Evolutionary conservation across 2,113 vertebrate genomes (phyloP).

Genomic region (Desmodus rotundus): DNA sequence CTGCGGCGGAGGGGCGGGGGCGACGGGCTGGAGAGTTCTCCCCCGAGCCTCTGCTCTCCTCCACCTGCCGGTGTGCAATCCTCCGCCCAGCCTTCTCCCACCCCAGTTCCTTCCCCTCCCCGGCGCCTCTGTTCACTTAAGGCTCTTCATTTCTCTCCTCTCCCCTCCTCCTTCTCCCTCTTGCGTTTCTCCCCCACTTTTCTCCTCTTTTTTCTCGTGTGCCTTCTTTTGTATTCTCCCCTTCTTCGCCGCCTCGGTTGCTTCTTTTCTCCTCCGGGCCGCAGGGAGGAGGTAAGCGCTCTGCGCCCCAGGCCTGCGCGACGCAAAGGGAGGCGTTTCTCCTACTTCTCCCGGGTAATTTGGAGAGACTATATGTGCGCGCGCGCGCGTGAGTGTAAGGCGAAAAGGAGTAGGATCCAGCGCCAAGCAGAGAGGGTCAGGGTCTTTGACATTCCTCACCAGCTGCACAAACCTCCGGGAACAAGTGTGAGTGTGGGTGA

Average conservation of each 20-base stretch:
- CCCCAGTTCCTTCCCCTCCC: constrained; percentile 72
- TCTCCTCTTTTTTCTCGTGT: not conserved
- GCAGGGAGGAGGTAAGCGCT: constrained; percentile 39
- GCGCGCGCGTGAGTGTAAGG: constrained; percentile 2
- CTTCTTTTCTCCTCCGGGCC: constrained; percentile 45
- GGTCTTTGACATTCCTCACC: constrained; percentile 61
- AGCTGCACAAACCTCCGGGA: constrained; percentile 61
- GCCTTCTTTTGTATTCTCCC: constrained; percentile 60
- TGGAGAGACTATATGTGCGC: constrained; percentile 24
- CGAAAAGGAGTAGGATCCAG: constrained; percentile 7
- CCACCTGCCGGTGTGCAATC: constrained; percentile 51
- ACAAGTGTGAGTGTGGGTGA: constrained; percentile 66
- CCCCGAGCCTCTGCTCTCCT: not conserved
- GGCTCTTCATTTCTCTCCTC: not conserved
- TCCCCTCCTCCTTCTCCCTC: constrained; percentile 48
- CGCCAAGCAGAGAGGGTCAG: constrained; percentile 40
- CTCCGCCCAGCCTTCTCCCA: constrained; percentile 56
- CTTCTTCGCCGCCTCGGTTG: constrained; percentile 11
- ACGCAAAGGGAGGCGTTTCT: constrained; percentile 30
- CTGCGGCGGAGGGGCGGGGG: not conserved
- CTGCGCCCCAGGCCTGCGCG: constrained; percentile 40
- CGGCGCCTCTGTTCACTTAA: not conserved
- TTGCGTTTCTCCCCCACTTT: constrained; percentile 53
- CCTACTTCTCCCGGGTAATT: constrained; percentile 42
- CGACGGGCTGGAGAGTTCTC: not conserved